phyloP scores from a whole-genome alignment of 2,113 vertebrate species.

The Halichoerus grypus region DNA sequence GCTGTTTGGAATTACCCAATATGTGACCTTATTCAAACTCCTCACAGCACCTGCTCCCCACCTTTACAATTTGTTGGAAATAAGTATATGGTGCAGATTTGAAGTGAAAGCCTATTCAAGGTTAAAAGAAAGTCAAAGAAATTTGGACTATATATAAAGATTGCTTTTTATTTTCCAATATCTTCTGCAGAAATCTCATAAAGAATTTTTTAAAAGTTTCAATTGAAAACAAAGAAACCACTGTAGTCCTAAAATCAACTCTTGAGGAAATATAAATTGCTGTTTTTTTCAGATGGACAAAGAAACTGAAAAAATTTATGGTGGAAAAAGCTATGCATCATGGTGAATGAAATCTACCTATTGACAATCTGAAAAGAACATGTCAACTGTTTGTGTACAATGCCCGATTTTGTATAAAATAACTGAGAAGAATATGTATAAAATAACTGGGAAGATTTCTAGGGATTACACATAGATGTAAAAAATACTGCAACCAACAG shows the following conservation, averaged over 20 bases:
- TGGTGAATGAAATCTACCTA: background rate
- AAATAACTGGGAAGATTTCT: background rate
- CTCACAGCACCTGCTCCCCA: background rate
- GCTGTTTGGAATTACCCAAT: background rate
- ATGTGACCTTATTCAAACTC: constrained; percentile 29
- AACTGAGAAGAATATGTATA: background rate
- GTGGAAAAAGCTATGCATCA: background rate
- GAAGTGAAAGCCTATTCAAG: background rate
- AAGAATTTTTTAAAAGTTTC: constrained; percentile 46
- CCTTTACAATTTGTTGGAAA: background rate
- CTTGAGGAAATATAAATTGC: constrained; percentile 12
- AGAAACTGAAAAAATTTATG: background rate
- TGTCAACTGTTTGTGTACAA: background rate
- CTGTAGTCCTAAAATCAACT: background rate
- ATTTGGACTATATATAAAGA: background rate
- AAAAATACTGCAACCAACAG: background rate
- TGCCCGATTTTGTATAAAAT: background rate
- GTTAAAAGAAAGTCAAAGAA: background rate
- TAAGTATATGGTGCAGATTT: background rate
- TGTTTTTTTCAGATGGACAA: background rate
- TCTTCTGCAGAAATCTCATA: constrained; percentile 9
- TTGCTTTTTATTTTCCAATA: background rate
- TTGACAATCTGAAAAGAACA: background rate
- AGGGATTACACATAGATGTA: background rate
- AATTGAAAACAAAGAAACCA: constrained; percentile 17